Base-by-base conservation (phyloP, 2,888 invertebrate genomes). In the Isoperla grammatica region DNA sequence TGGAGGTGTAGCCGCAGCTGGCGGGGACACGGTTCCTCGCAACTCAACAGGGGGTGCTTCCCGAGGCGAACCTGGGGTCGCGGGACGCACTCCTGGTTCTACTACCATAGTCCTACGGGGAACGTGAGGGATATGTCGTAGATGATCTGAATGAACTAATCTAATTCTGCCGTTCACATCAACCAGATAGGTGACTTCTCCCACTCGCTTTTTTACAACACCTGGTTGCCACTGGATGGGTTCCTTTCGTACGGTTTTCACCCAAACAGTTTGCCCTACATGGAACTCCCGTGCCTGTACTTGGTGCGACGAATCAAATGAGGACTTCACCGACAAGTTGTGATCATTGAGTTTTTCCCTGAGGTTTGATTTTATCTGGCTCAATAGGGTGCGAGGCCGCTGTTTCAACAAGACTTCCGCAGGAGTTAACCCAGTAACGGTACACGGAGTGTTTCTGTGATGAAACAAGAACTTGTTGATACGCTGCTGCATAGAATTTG, bases 361-460 rank as follows among this genome's bases (percentile, higher is more conserved):
- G 15, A 45, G 15, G 17, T 45, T 54, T 12, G 54, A 35, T 19
- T 53, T 53, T n/a, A 53, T 5, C n/a, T 29, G 17, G 13, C 12
- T 35, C 8, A 54, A 8, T 54, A n/a, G 23, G 9, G 56, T 56
- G 17, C 42, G 11, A 2, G 56, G 43, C 43, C 45, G 49, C 6
- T 15, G 17, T 43, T 42, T 56, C 8, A 46, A 48, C n/a, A 56
- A 1, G 6, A 56, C 3, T 43, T 56, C 56, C 2, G 22, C 56
- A 2, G 56, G 56, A 42, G 13, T 19, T 43, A 39, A 17, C 8
- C 55, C 55, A 8, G 55, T 55, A 13, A 56, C 43, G 8, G 56
- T 43, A n/a, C 22, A 43, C 11, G 56, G 45, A 19, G 22, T 56
- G 13, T 56, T 56, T 6, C 45, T 4, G n/a, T 45, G 43, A 35